Base-by-base conservation (phyloP, 2,888 invertebrate genomes). In the Abrostola triplasia region DNA sequence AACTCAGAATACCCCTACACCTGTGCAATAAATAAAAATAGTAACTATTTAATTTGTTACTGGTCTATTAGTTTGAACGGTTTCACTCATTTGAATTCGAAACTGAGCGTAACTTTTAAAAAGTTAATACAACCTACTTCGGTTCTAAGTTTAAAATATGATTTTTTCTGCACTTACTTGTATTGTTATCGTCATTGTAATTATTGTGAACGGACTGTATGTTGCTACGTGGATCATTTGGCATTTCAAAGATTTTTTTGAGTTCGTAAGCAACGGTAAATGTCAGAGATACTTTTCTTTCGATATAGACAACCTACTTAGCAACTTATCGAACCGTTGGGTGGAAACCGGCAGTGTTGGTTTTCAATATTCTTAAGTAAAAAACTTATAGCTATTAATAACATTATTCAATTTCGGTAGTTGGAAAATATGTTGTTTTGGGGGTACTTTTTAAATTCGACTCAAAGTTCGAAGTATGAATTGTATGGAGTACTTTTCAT, bases 1-100 rank as follows among this genome's bases (percentile, higher is more conserved):
- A 70, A 94, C 94, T 93, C 78, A 86, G 81, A 71, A 70, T 66
- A 10, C 13, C n/a, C 6, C 24, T 11, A 36, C 6, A 36, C 6
- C 49, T 10, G 5, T 6, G n/a, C 49, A 35, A 9, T 11, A 36
- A 36, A 13, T 8, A 35, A 42, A 44, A 13, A 0, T 5, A 42
- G 36, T 9, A 35, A 4, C 5, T 2, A n/a, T n/a, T 8, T 41
- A 8, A 13, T 13, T 65, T 10, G 35, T 55, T 53, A 42, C 7
- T 24, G 1, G 8, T 55, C 0, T 8, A 35, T 42, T 49, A 11
- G 36, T 6, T 49, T 37, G 8, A 7, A 5, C 12, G 10, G 12
- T 52, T 6, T 12, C 7, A 9, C 12, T 40, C 6, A 47, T 62
- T 68, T 48, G 0, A 56, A 73, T 42, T 24, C 24, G 24, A 4